These are phyloP conservation scores for Apodemus agrarius DNA, from an alignment of 2,797 vertebrate species.

Conservation along the genomic window DNA sequence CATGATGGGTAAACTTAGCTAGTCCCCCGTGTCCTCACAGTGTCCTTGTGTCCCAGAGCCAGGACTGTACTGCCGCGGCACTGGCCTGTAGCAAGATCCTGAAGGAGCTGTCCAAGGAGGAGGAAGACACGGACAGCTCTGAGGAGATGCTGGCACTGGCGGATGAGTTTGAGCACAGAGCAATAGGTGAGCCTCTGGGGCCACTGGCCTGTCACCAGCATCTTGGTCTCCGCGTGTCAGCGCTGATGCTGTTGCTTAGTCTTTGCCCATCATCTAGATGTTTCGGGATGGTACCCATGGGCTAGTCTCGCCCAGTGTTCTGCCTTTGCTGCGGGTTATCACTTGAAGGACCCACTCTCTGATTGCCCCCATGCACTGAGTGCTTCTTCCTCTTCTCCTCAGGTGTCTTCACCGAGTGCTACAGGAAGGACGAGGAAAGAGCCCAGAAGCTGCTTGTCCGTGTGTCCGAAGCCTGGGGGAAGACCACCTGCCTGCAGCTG, in stretches of 20 bases:
- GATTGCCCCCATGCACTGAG: accelerated
- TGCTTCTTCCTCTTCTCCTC: background rate
- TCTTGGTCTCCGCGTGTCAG: background rate
- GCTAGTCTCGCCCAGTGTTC: background rate
- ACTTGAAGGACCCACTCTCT: accelerated
- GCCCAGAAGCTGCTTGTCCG: conserved; percentile 94
- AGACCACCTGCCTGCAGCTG: conserved; percentile 93
- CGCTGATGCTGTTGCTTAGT: background rate
- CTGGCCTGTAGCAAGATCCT: conserved; percentile 96
- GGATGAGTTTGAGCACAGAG: conserved; percentile 91
- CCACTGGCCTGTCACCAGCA: accelerated
- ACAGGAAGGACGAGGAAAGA: conserved; percentile 90
- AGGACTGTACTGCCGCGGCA: conserved; percentile 92
- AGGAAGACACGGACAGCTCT: conserved; percentile 90
- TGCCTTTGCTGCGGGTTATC: background rate
- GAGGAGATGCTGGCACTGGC: conserved; percentile 92
- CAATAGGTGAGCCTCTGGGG: conserved; percentile 90
- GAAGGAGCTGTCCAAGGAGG: conserved; percentile 92
- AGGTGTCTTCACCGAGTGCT: conserved; percentile 96
- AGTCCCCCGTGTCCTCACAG: background rate
- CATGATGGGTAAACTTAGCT: background rate
- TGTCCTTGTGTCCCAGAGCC: conserved; percentile 87
- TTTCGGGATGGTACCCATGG: background rate
- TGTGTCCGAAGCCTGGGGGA: conserved; percentile 93
- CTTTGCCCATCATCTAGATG: background rate